phyloP scores from a whole-genome alignment of 2,888 invertebrate genomes.

The Clepsis dumicolana region DNA sequence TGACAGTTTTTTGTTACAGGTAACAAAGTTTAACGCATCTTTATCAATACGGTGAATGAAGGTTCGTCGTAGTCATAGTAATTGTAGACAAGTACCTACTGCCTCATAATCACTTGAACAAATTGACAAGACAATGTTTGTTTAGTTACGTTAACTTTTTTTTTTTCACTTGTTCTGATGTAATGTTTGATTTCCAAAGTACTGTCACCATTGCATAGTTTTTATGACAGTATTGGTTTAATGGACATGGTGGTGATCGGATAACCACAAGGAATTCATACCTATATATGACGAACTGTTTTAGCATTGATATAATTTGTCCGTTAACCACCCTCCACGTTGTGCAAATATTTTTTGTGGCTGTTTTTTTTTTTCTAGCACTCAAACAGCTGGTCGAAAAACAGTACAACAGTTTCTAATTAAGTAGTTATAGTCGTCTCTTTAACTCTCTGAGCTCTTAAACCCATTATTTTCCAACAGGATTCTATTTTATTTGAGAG shows the following conservation, averaged over 20 bases:
- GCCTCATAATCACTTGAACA: constrained; percentile 64
- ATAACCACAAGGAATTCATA: not conserved
- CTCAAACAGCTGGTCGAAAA: not conserved
- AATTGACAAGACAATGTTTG: constrained; percentile 54
- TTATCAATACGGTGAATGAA: constrained; percentile 28
- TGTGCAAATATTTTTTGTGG: not conserved
- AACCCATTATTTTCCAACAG: constrained; percentile 24
- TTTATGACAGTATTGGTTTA: constrained; percentile 25
- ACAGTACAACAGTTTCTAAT: not conserved
- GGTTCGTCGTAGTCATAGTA: constrained; percentile 26
- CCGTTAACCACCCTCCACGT: not conserved
- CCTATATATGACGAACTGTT: not conserved
- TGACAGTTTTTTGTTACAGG: constrained; percentile 67
- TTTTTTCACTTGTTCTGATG: constrained; percentile 44
- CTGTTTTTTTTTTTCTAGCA: not conserved
- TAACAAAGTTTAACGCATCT: constrained; percentile 55
- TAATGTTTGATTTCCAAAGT: constrained; percentile 35
- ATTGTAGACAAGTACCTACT: constrained; percentile 38
- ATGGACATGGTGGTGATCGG: not conserved
- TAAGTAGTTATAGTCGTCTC: constrained; percentile 1
- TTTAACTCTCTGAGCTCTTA: constrained; percentile 15
- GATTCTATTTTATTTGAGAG: constrained; percentile 17
- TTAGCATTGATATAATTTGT: not conserved
- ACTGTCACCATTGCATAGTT: not conserved
- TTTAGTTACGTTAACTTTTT: constrained; percentile 47